Base-by-base conservation (phyloP, 92 coral and sea anemone genomes). In the Epizoanthus illoricatus region DNA sequence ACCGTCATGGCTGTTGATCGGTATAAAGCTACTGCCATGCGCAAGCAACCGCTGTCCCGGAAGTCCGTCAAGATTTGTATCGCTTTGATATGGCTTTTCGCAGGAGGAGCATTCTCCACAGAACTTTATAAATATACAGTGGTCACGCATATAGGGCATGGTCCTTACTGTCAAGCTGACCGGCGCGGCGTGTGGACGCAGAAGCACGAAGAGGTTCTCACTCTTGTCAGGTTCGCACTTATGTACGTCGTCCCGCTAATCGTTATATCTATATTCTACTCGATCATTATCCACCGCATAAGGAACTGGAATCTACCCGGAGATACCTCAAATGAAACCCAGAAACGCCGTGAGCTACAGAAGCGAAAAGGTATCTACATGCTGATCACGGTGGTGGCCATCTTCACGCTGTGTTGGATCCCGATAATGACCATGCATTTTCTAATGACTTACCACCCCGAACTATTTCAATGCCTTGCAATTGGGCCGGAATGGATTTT, bases 371-470 rank as follows among this genome's bases (percentile, higher is more conserved):
- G 71, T 61, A 59, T 78, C 7, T 43, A 78, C 71, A 78, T 78
- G 82, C 4, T 78, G 23, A 20, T 78, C 11, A 62, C 82, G 20
- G 20, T 78, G 17, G n/a, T 78, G 19, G 3, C 21, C 6, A 41
- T 78, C 10, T 78, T 78, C 82, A 78, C 82, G 1, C 42, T 78
- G 5, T 43, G 82, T 7, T 78, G 82, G 82, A 78, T 78, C 40
- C 82, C 82, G 4, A 11, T 78, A 39, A 71, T 36, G 82, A 43
- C 59, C 43, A 7, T 78, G 5, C 66, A 78, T 9, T 78, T 78
- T 20, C 21, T 78, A 5, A 4, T 0, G 62, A 36, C 71, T 5
- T 78, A 78, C 71, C 15, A 15, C 23, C 68, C 28, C 5, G 23
- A 42, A 12, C 11, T 61, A 8, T 42, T 63, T 18, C 0, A 4